A percentile compares a stretch with the other conserved stretches of the same genome.
These are phyloP conservation scores for Crocidura indochinensis DNA, from an alignment of 2,797 vertebrate genomes.

Conservation along the genomic window DNA sequence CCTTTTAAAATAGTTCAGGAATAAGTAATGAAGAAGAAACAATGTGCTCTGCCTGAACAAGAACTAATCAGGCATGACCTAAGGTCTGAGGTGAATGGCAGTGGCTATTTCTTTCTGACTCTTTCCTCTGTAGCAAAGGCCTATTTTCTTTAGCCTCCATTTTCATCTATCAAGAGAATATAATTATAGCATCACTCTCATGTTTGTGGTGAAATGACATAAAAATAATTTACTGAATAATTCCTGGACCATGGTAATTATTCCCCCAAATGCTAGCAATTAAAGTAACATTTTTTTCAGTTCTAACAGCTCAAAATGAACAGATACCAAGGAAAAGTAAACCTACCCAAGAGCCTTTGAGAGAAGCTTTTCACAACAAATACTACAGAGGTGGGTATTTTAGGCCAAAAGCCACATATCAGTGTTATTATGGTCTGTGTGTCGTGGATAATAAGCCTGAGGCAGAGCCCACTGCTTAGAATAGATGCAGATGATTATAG, in stretches of 20 bases:
- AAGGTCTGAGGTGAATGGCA: background rate
- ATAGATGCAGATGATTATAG: background rate
- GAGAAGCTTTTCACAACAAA: background rate
- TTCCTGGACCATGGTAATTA: background rate
- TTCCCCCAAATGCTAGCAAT: conserved; percentile 28
- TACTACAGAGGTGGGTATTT: background rate
- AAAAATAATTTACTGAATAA: conserved; percentile 35
- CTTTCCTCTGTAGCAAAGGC: background rate
- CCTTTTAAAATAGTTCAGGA: background rate
- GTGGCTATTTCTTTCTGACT: background rate
- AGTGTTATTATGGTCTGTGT: background rate
- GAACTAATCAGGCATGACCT: background rate
- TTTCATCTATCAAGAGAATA: conserved; percentile 33
- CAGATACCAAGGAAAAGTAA: background rate
- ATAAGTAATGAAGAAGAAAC: conserved; percentile 3
- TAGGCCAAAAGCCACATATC: background rate
- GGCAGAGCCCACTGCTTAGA: no score
- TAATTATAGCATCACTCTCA: conserved; percentile 16
- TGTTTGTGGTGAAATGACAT: background rate
- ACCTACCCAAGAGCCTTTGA: background rate
- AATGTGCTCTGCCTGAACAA: background rate
- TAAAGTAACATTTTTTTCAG: conserved; percentile 45
- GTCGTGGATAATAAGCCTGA: background rate
- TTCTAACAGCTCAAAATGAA: conserved; percentile 22
- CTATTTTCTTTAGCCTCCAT: conserved; percentile 18